Evolutionary conservation across 2,888 invertebrate genomes (phyloP), one percentile per base, ranked within the genome.

Genomic region (Leucozona laternaria): DNA sequence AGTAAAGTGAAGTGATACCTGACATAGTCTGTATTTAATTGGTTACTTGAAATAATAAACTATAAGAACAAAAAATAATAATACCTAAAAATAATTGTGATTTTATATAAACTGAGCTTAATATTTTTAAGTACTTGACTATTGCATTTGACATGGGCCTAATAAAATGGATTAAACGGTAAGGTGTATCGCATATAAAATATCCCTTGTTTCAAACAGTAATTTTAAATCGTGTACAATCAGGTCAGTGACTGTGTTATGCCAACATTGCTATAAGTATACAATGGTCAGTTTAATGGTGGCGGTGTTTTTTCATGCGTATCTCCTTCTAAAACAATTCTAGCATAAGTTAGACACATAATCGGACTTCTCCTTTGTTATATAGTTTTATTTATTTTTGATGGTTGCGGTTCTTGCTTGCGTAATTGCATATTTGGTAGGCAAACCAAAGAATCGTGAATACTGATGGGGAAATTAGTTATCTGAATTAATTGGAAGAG

Each of bases 151-250:
- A 80, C 37, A 50, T 86, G 86, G 86, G 86, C 17, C 64, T 86
- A 11, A 55, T 86, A 20, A 86, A 86, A 75, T 86, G 86, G 86
- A 78, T 86, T 48, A 86, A 86, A 79, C 73, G 86, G 86, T 86
- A 86, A 45, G 25, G 10, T 22, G 0, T 15, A 40, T 55, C 20
- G 22, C 15, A 20, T 31, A 72, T 10, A 58, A 34, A 40, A 8
- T 22, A 34, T 17, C 20, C 10, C 7, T 13, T 48, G 2, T 43
- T 68, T 60, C 8, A 55, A 17, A 80, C 70, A 55, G 58, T 76
- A 60, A 60, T 68, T 80, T 45, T 10, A 68, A 50, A 77, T 80
- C 73, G 57, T 57, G 72, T 40, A 40, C 68, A 48, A 73, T 66
- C 86, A 79, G 78, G 82, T 82, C 81, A 81, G 78, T 73, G 82